Evolutionary conservation across 2,113 vertebrate species (phyloP).

Genomic region (Corythoichthys intestinalis): DNA sequence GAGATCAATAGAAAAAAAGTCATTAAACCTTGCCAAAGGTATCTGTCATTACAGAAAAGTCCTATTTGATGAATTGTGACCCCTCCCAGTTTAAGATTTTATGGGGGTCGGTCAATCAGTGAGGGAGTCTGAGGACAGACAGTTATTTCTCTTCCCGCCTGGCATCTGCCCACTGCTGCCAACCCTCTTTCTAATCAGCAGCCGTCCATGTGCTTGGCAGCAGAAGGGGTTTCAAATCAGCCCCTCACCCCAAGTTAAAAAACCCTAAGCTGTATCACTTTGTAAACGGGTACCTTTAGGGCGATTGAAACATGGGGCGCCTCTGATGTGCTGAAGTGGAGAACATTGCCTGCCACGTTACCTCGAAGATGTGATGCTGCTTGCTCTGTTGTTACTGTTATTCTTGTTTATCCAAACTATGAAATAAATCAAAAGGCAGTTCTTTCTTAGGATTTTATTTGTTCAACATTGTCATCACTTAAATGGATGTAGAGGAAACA

Average conservation of each 20-base stretch:
- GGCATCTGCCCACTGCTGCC: constrained; percentile 70
- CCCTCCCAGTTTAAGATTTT: constrained; percentile 19
- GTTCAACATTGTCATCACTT: constrained; percentile 67
- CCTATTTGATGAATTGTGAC: constrained; percentile 35
- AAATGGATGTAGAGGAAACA: constrained; percentile 64
- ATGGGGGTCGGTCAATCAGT: constrained; percentile 48
- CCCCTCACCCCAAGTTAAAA: constrained; percentile 70
- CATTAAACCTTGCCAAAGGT: constrained; percentile 7
- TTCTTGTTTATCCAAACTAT: constrained; percentile 35
- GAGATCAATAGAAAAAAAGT: constrained; percentile 8
- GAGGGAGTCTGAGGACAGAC: constrained; percentile 67
- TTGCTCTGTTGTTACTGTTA: constrained; percentile 50
- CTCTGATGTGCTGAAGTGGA: constrained; percentile 72
- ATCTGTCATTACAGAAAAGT: constrained; percentile 12
- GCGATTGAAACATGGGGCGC: constrained; percentile 57
- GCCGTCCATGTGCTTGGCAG: constrained; percentile 78
- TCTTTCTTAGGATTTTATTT: constrained; percentile 66
- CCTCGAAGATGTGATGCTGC: constrained; percentile 53
- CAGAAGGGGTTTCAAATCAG: constrained; percentile 70
- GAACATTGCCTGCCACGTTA: constrained; percentile 61
- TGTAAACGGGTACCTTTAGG: constrained; percentile 76
- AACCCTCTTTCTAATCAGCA: constrained; percentile 77
- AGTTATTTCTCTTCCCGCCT: constrained; percentile 61
- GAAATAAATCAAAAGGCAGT: constrained; percentile 37
- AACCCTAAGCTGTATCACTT: constrained; percentile 74